phyloP scores from a whole-genome alignment of 2,888 invertebrate genomes.

The Gonocerus acuteangulatus region DNA sequence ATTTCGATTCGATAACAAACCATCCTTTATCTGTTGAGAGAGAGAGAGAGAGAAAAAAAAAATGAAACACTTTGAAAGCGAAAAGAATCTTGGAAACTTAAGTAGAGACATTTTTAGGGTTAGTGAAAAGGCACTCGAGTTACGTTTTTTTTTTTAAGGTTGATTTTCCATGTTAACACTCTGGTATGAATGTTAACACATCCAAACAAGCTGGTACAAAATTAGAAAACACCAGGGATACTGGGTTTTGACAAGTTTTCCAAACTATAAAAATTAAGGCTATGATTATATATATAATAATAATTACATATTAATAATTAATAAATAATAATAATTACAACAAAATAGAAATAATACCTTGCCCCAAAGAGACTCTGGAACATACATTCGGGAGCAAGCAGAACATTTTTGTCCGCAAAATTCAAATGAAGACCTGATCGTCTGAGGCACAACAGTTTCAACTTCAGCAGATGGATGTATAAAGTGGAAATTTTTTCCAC shows the following conservation, averaged over 20 bases:
- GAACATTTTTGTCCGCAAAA: constrained; percentile 98
- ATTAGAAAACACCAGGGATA: too few relatives aligned
- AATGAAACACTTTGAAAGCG: not conserved
- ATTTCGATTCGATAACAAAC: constrained; percentile 59
- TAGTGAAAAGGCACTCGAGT: too few relatives aligned
- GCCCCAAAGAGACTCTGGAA: constrained; percentile 82
- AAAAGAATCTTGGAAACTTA: not conserved
- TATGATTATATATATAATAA: too few relatives aligned
- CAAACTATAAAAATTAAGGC: too few relatives aligned
- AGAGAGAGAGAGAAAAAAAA: not conserved
- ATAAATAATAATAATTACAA: too few relatives aligned
- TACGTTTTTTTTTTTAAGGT: too few relatives aligned
- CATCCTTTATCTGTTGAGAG: constrained; percentile 55
- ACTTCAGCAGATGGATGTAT: constrained; percentile 86
- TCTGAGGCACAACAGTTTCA: constrained; percentile 69
- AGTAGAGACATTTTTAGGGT: not conserved
- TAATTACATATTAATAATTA: too few relatives aligned
- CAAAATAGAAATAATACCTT: constrained; percentile 50
- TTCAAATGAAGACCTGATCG: constrained; percentile 89
- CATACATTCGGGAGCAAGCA: constrained; percentile 94
- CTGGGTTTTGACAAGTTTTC: too few relatives aligned
- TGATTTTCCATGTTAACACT: too few relatives aligned
- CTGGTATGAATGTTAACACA: too few relatives aligned
- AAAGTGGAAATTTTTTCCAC: constrained; percentile 98
- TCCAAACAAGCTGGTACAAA: too few relatives aligned